Evolutionary conservation across 1,140 invertebrate species (phyloP).

Genomic region (Melitaea cinxia): DNA sequence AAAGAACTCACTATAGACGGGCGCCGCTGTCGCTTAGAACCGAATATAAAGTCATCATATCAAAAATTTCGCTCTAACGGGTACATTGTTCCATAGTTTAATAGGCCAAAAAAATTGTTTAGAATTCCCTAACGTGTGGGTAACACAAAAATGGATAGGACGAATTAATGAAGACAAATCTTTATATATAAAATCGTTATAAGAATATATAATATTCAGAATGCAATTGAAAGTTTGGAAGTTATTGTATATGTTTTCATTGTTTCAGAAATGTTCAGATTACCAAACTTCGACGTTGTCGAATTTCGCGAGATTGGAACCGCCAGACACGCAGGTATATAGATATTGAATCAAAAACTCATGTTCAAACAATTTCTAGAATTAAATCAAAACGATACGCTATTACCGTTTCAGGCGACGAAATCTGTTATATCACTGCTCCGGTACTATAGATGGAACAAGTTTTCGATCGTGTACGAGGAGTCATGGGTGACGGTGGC

Average conservation of each 20-base stretch:
- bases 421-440: conserved; percentile 96
- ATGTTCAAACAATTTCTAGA: conserved; percentile 1
- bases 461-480: conserved; percentile 96
- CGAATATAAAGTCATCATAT: too few relatives aligned
- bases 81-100: too few relatives aligned
- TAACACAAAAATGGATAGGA: too few relatives aligned
- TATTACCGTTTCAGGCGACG: conserved; percentile 85
- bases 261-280: conserved; percentile 95
- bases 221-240: too few relatives aligned
- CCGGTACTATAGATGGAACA: conserved; percentile 95
- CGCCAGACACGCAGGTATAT: conserved; percentile 92
- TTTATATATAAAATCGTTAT: too few relatives aligned
- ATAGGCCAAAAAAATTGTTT: too few relatives aligned
- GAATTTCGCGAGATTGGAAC: conserved; percentile 97
- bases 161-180: too few relatives aligned
- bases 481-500: conserved; percentile 90
- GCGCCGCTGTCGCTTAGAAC: too few relatives aligned
- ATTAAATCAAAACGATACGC: background rate
- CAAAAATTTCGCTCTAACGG: too few relatives aligned
- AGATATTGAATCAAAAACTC: background rate
- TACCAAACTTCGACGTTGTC: conserved; percentile 92
- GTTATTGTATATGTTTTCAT: conserved; percentile 37
- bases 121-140: too few relatives aligned
- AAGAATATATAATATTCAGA: too few relatives aligned
- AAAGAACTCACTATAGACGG: too few relatives aligned